Evolutionary conservation across 1,140 invertebrate genomes (phyloP).

Genomic region (Drosophila littoralis): DNA sequence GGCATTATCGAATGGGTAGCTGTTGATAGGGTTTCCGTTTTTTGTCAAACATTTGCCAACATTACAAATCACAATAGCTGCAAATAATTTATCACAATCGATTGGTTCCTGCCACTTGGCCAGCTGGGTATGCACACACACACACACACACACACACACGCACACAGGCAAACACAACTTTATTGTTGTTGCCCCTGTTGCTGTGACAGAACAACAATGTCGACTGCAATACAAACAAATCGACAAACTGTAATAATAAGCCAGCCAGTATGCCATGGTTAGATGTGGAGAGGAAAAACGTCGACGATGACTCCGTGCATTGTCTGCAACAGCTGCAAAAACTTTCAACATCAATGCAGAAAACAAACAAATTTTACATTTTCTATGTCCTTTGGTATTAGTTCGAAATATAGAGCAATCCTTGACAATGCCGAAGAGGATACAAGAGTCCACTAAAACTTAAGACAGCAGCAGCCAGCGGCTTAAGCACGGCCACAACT

Average conservation of each 20-base stretch:
- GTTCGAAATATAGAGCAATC: neutral
- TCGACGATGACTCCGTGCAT: conserved; percentile 39
- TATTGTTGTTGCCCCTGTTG: conserved; percentile 16
- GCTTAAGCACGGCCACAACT: conserved; percentile 56
- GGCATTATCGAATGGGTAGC: neutral
- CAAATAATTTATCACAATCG: conserved; percentile 71
- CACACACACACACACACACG: conserved; percentile 3
- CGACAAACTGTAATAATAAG: conserved; percentile 73
- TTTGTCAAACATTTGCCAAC: conserved; percentile 42
- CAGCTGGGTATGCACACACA: conserved; percentile 42
- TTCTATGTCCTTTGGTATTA: conserved; percentile 51
- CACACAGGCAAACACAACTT: conserved; percentile 32
- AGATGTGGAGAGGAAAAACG: conserved; percentile 8
- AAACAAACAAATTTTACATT: conserved; percentile 77
- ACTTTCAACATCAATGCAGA: conserved; percentile 74
- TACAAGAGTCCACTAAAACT: conserved; percentile 5
- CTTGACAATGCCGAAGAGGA: conserved; percentile 10
- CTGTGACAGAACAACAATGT: conserved; percentile 54
- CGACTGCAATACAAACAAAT: conserved; percentile 66
- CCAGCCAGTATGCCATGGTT: conserved; percentile 51
- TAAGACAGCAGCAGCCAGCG: conserved; percentile 26
- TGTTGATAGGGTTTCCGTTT: neutral
- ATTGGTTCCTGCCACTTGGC: conserved; percentile 42
- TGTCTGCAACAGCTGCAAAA: conserved; percentile 75
- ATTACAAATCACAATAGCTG: conserved; percentile 68